Evolutionary conservation across 2,888 invertebrate genomes (phyloP).

Genomic region (Xylota segnis): DNA sequence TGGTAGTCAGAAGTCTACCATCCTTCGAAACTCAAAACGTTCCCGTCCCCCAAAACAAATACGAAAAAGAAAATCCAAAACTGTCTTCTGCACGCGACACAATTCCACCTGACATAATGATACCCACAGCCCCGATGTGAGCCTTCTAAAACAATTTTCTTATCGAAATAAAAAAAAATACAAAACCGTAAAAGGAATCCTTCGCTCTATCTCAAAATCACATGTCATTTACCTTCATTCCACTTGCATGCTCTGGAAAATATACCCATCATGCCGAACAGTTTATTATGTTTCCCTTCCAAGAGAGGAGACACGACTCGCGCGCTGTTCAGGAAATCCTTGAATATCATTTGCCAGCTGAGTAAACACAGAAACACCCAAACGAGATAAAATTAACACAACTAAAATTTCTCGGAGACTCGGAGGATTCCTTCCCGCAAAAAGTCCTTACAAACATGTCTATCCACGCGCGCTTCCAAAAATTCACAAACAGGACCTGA

Average conservation of each 20-base stretch:
- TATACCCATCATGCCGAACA: slow-evolving; percentile 14
- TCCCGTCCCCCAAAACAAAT: too few species aligned
- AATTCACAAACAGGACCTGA: slow-evolving; percentile 17
- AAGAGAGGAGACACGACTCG: background rate
- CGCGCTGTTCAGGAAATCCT: slow-evolving; percentile 38
- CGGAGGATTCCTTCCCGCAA: slow-evolving; percentile 37
- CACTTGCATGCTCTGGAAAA: slow-evolving; percentile 57
- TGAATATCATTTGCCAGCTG: slow-evolving; percentile 66
- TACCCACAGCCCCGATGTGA: background rate
- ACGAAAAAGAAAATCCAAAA: background rate
- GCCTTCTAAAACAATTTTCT: slow-evolving; percentile 45
- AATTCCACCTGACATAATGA: background rate
- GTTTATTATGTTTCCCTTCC: slow-evolving; percentile 30
- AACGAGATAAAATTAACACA: slow-evolving; percentile 71
- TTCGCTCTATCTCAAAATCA: slow-evolving; percentile 49
- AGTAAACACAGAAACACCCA: slow-evolving; percentile 56
- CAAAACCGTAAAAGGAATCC: slow-evolving; percentile 1
- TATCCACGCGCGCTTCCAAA: background rate
- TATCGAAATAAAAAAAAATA: slow-evolving; percentile 53
- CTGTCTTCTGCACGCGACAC: slow-evolving; percentile 5
- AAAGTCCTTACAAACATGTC: slow-evolving; percentile 27
- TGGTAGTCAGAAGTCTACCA: too few species aligned
- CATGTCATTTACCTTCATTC: slow-evolving; percentile 73
- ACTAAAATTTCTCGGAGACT: slow-evolving; percentile 47
- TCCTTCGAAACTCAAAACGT: too few species aligned